Evolutionary conservation across 2,797 vertebrate species (phyloP).

Genomic region (Myotis findleyi): DNA sequence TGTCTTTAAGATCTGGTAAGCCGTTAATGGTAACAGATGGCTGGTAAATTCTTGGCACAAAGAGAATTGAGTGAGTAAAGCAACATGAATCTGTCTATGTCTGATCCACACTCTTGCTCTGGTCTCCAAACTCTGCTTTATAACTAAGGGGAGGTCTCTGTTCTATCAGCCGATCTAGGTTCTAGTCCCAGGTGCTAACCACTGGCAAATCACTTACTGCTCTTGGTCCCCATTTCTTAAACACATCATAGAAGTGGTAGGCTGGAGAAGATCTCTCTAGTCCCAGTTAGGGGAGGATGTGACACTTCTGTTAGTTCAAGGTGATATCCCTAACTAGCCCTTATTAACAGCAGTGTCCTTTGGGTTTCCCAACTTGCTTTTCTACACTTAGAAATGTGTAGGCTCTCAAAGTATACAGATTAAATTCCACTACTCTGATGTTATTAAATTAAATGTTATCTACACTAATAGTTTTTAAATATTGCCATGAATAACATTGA

Average conservation of each 20-base stretch:
- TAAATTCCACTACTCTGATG: background rate
- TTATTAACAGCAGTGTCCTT: background rate
- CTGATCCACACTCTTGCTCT: background rate
- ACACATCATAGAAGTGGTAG: background rate
- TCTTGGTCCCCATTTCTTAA: background rate
- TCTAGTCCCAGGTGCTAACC: background rate
- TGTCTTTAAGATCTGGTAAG: background rate
- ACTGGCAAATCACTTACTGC: background rate
- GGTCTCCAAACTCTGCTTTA: background rate
- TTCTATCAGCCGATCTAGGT: background rate
- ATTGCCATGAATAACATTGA: background rate
- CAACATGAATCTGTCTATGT: background rate
- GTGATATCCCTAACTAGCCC: background rate
- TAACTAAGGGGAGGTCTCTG: background rate
- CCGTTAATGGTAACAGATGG: background rate
- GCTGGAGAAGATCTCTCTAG: background rate
- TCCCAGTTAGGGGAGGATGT: background rate
- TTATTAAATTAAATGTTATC: constrained; percentile 1
- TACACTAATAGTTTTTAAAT: background rate
- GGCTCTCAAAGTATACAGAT: background rate
- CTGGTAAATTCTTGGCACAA: background rate
- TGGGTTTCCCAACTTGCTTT: background rate
- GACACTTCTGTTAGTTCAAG: background rate
- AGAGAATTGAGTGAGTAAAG: background rate
- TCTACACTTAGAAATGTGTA: background rate